Evolutionary conservation across 2,797 vertebrate species (phyloP).

Genomic region (Phalanger gymnotis): DNA sequence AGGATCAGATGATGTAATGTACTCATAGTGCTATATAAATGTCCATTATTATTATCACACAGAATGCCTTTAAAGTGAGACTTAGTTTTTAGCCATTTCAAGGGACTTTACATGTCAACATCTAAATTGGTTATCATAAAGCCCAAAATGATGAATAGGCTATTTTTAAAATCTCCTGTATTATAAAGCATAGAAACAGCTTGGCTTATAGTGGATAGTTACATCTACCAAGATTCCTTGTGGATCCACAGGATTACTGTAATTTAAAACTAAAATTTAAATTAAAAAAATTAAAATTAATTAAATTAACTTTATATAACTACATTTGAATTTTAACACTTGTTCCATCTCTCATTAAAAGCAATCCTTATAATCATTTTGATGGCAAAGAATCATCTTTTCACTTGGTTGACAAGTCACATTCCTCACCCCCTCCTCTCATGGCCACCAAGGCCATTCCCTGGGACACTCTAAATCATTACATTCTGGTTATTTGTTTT

Average conservation of each 20-base stretch:
- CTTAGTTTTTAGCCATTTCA: conserved; percentile 32
- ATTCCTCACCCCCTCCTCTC: neutral
- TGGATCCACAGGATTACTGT: neutral
- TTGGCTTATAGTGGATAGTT: neutral
- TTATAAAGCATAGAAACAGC: neutral
- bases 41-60: neutral
- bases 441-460: neutral
- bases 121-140: conserved; percentile 26
- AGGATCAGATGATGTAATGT: neutral
- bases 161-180: neutral
- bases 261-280: neutral
- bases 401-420: neutral
- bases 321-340: neutral
- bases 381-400: neutral
- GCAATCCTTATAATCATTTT: neutral
- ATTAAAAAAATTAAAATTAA: neutral
- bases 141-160: conserved; percentile 13
- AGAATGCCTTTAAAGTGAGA: neutral
- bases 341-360: neutral
- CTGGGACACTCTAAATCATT: neutral
- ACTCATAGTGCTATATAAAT: neutral
- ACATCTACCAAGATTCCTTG: neutral
- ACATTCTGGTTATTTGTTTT: conserved; percentile 38
- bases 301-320: neutral
- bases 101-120: neutral